These are phyloP conservation scores for Salvelinus alpinus DNA, from an alignment of 2,113 vertebrate genomes.

Conservation along the genomic window DNA sequence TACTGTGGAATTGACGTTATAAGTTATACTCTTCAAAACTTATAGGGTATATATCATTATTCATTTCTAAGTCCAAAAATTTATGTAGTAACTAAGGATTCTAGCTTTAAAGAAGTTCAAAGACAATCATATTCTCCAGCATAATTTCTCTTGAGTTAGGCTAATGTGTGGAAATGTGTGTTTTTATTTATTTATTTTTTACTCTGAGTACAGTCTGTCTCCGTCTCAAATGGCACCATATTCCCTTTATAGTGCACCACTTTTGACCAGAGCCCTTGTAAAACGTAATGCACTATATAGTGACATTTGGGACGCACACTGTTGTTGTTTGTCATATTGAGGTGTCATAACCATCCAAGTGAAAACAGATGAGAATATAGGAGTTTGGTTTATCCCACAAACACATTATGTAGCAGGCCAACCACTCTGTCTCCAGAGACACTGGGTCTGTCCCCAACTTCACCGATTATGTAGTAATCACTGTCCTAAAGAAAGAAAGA, in stretches of 20 bases:
- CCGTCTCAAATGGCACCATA: too few species aligned
- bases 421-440: background rate
- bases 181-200: background rate
- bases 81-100: too few species aligned
- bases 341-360: background rate
- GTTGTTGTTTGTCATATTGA: background rate
- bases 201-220: background rate
- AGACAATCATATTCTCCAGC: too few species aligned
- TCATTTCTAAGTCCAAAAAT: too few species aligned
- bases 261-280: too few species aligned
- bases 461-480: background rate
- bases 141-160: too few species aligned
- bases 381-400: background rate
- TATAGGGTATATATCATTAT: too few species aligned
- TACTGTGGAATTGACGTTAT: too few species aligned
- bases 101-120: too few species aligned
- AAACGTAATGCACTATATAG: too few species aligned
- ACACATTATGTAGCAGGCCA: slow-evolving; percentile 1
- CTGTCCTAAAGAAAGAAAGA: background rate
- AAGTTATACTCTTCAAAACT: too few species aligned
- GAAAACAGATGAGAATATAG: background rate
- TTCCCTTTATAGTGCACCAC: too few species aligned
- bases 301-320: background rate
- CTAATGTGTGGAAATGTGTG: background rate
- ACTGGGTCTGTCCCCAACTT: background rate